Percentiles rank a stretch among this genome's conserved stretches.
These are phyloP conservation scores for Tympanoctomys barrerae DNA, from an alignment of 2,797 vertebrate species.

Conservation along the genomic window DNA sequence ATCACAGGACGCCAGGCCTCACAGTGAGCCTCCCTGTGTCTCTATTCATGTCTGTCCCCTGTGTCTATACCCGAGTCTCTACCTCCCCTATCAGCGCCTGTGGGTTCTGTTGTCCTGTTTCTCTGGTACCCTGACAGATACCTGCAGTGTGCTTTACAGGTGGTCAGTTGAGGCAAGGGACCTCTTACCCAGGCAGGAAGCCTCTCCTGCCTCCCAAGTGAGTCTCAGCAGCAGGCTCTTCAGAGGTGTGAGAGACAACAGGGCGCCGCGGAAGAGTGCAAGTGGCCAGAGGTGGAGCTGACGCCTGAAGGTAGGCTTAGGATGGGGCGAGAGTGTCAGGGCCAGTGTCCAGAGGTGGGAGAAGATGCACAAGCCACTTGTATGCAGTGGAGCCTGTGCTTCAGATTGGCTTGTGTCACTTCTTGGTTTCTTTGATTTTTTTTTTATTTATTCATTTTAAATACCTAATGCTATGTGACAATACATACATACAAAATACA, in stretches of 20 bases:
- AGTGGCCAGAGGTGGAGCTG: not conserved
- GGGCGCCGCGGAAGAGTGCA: not conserved
- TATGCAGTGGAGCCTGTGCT: not conserved
- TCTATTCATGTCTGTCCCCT: too few species aligned
- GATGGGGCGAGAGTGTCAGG: not conserved
- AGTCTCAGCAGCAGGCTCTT: not conserved
- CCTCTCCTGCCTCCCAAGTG: not conserved
- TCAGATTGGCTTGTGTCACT: not conserved
- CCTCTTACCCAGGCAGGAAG: not conserved
- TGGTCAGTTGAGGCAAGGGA: not conserved
- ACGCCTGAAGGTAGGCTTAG: not conserved
- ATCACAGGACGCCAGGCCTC: not conserved
- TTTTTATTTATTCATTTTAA: not conserved
- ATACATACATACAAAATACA: too few species aligned
- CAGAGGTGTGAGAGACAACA: not conserved
- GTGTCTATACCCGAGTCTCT: not conserved
- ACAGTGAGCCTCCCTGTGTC: too few species aligned
- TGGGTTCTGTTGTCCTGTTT: not conserved
- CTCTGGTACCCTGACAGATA: not conserved
- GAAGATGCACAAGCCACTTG: not conserved
- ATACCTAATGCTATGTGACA: too few species aligned
- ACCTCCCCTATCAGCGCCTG: fast-evolving
- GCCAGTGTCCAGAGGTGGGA: not conserved
- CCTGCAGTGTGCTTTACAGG: not conserved
- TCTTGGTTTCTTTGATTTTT: not conserved